These are phyloP conservation scores for Dallia pectoralis DNA, from an alignment of 2,797 vertebrate species.

Conservation along the genomic window DNA sequence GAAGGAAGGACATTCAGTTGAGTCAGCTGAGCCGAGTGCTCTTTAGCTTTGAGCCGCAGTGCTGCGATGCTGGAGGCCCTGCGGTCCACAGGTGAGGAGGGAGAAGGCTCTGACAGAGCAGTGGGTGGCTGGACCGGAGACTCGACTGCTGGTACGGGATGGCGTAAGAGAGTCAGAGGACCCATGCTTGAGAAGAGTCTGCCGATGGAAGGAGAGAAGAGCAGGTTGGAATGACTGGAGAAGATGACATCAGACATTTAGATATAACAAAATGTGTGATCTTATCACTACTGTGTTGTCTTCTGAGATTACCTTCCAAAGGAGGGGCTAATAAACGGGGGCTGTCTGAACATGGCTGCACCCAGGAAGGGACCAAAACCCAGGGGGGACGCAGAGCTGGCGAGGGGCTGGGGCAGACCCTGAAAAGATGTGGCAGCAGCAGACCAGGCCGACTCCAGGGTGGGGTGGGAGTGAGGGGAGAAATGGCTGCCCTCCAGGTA, in stretches of 20 bases:
- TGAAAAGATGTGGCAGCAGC: conserved; percentile 69
- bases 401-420: conserved; percentile 71
- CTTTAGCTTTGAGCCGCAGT: conserved; percentile 84
- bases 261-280: background rate
- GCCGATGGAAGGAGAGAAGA: background rate
- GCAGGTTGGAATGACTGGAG: background rate
- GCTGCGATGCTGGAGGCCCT: conserved; percentile 86
- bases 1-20: conserved; percentile 79
- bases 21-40: conserved; percentile 84
- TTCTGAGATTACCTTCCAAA: conserved; percentile 79
- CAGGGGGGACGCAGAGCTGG: conserved; percentile 73
- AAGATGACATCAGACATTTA: background rate
- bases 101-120: conserved; percentile 66
- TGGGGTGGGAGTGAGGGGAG: conserved; percentile 74
- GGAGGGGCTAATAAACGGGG: conserved; percentile 80
- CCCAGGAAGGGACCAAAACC: conserved; percentile 83
- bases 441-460: conserved; percentile 74
- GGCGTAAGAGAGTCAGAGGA: conserved; percentile 78
- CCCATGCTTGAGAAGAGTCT: conserved; percentile 84
- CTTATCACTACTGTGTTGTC: too few species aligned
- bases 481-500: conserved; percentile 83
- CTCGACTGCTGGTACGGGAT: conserved; percentile 73
- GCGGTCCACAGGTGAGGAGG: conserved; percentile 69
- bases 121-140: conserved; percentile 65
- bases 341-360: conserved; percentile 82